Evolutionary conservation across 1,140 invertebrate species (phyloP).

Genomic region (Dendrolimus punctatus): DNA sequence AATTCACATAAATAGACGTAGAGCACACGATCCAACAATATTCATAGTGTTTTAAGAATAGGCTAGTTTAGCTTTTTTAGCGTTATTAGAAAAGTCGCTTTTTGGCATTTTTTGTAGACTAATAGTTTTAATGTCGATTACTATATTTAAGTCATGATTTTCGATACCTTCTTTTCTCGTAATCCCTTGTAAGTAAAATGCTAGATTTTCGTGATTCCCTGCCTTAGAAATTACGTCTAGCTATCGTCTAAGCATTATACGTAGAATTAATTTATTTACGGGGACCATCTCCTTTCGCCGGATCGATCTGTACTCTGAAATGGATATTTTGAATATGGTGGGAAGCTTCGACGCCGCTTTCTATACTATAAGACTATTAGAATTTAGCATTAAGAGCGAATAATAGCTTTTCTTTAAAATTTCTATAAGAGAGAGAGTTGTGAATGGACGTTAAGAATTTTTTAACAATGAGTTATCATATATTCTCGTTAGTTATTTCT

Average conservation of each 20-base stretch:
- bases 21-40: conserved; percentile 50
- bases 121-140: conserved; percentile 50
- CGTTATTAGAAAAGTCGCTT: conserved; percentile 43
- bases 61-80: conserved; percentile 59
- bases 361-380: conserved; percentile 47
- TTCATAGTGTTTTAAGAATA: conserved; percentile 36
- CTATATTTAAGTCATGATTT: conserved; percentile 24
- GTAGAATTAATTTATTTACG: conserved; percentile 46
- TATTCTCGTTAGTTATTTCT: conserved; percentile 28
- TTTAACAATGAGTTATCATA: conserved; percentile 23
- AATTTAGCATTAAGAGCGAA: conserved; percentile 37
- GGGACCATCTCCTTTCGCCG: conserved; percentile 57
- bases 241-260: conserved; percentile 35
- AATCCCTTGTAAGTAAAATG: conserved; percentile 42
- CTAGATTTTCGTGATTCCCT: conserved; percentile 57
- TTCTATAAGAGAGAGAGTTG: conserved; percentile 51
- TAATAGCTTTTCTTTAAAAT: conserved; percentile 32
- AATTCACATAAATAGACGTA: conserved; percentile 35
- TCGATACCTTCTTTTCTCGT: conserved; percentile 35
- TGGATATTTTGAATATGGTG: conserved; percentile 29
- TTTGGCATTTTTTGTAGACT: conserved; percentile 51
- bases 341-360: conserved; percentile 48
- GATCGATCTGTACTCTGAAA: conserved; percentile 53
- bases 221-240: conserved; percentile 49
- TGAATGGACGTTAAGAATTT: conserved; percentile 43